A percentile compares a stretch with the other conserved stretches of the same genome.
These are phyloP conservation scores for Caenorhabditis sp. DNA, from an alignment of 2,888 invertebrate genomes.

Conservation along the genomic window DNA sequence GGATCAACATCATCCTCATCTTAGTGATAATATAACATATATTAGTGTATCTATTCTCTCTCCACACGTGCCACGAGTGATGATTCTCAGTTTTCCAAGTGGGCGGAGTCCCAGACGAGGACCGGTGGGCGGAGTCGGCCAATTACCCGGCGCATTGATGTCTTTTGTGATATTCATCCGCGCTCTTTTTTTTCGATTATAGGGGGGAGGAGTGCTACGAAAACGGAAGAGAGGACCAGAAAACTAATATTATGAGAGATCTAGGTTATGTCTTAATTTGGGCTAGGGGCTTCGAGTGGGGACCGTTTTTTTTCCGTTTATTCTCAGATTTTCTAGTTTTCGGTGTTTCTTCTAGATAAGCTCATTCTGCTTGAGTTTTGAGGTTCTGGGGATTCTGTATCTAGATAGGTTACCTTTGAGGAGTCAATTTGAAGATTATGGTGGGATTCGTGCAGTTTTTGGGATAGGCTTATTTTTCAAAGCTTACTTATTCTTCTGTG, in stretches of 20 bases:
- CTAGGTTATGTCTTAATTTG: not conserved
- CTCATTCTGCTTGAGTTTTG: too few relatives aligned
- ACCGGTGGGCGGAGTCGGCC: constrained; percentile 52
- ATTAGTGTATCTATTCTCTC: constrained; percentile 29
- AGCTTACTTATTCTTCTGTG: too few relatives aligned
- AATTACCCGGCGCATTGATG: constrained; percentile 38
- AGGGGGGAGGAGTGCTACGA: constrained; percentile 27
- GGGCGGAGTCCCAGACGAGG: constrained; percentile 46
- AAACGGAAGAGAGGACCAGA: constrained; percentile 51
- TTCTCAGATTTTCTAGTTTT: too few relatives aligned
- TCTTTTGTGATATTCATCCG: constrained; percentile 26
- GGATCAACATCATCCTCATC: constrained; percentile 31
- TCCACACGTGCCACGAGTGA: constrained; percentile 51
- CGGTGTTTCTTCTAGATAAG: too few relatives aligned
- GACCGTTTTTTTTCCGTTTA: too few relatives aligned
- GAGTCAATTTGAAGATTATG: too few relatives aligned
- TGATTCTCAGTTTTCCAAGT: constrained; percentile 61
- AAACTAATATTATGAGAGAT: constrained; percentile 32
- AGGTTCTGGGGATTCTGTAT: too few relatives aligned
- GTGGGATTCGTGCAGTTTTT: too few relatives aligned
- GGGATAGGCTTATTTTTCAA: too few relatives aligned
- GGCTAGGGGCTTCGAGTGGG: not conserved
- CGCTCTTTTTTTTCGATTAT: constrained; percentile 28
- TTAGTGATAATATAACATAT: constrained; percentile 44
- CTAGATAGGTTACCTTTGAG: too few relatives aligned